These are phyloP conservation scores for Andrena praecox DNA, from an alignment of 2,888 invertebrate genomes.

Conservation along the genomic window DNA sequence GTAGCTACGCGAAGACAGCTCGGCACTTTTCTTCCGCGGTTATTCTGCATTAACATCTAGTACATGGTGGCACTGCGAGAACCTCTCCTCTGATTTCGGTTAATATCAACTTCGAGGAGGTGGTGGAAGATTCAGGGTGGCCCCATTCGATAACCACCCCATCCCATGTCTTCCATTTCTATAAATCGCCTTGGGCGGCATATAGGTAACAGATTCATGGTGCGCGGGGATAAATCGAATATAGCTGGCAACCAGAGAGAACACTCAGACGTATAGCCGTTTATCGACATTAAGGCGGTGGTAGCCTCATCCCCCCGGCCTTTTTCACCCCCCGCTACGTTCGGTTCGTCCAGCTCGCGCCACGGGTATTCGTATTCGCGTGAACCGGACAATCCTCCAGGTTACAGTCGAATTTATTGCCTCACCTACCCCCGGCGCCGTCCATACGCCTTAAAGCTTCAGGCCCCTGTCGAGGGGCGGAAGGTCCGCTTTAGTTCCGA, in stretches of 20 bases:
- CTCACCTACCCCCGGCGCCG: conserved; percentile 50
- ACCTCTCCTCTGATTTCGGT: no score
- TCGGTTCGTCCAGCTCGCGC: conserved; percentile 34
- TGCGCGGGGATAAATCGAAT: conserved; percentile 24
- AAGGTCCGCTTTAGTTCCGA: conserved; percentile 66
- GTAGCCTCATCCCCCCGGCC: not conserved
- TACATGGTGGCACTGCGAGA: no score
- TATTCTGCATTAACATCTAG: no score
- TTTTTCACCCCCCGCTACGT: conserved; percentile 17
- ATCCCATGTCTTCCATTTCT: not conserved
- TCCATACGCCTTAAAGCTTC: conserved; percentile 62
- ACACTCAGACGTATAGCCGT: conserved; percentile 17
- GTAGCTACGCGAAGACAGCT: conserved; percentile 38
- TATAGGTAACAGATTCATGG: conserved; percentile 3
- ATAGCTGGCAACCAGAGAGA: not conserved
- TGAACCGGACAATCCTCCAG: conserved; percentile 42
- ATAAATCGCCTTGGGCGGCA: conserved; percentile 19
- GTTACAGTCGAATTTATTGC: conserved; percentile 71
- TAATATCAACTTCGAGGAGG: no score
- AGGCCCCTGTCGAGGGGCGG: conserved; percentile 29
- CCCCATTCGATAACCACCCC: no score
- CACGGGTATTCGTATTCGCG: conserved; percentile 56
- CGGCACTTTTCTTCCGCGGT: conserved; percentile 37
- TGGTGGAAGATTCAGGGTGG: no score
- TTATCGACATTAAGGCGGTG: conserved; percentile 40